Evolutionary conservation across 2,113 vertebrate species (phyloP).

Genomic region (Strix uralensis): DNA sequence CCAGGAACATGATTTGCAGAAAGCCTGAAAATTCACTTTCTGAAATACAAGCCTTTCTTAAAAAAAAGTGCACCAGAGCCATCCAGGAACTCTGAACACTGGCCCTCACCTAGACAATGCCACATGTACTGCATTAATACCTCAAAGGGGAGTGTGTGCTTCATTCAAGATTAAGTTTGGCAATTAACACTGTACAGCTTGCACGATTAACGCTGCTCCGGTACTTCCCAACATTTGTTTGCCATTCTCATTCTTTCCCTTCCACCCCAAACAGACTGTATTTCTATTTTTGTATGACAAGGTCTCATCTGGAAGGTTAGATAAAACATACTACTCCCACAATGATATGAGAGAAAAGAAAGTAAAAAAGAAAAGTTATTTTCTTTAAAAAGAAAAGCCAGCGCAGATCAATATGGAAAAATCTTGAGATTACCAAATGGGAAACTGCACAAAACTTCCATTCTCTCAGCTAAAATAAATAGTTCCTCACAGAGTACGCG

Average conservation of each 20-base stretch:
- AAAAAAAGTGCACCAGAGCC: not conserved
- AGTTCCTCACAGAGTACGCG: not conserved
- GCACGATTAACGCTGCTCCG: not conserved
- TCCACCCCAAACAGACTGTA: not conserved
- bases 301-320: not conserved
- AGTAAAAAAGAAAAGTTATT: not conserved
- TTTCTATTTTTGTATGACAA: not conserved
- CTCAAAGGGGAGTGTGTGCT: not conserved
- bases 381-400: not conserved
- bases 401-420: not conserved
- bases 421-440: not conserved
- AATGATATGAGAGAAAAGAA: not conserved
- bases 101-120: not conserved
- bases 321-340: not conserved
- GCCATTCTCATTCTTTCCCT: not conserved
- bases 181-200: not conserved
- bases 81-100: not conserved
- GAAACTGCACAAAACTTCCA: slow-evolving; percentile 8
- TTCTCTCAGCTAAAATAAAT: slow-evolving; percentile 35
- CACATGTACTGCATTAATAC: not conserved
- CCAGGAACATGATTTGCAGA: not conserved
- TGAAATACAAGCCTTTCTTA: not conserved
- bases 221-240: not conserved
- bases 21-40: not conserved
- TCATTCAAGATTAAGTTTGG: not conserved